Evolutionary conservation across 2,113 vertebrate species (phyloP).

Genomic region (Chrysemys picta): DNA sequence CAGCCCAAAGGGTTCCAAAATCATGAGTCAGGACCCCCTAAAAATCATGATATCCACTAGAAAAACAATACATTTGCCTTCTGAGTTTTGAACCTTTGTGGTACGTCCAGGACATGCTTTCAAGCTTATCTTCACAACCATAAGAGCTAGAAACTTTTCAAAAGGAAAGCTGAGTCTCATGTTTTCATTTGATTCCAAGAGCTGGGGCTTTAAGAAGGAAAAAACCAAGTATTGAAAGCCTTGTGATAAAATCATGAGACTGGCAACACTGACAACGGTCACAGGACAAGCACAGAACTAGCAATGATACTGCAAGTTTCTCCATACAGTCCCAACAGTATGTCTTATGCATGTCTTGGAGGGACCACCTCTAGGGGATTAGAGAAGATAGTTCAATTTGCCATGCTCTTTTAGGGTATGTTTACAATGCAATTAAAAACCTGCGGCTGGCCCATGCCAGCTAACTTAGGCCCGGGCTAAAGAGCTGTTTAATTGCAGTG

Average conservation of each 20-base stretch:
- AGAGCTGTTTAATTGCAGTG: too few relatives aligned
- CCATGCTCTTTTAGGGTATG: not conserved
- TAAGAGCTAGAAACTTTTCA: not conserved
- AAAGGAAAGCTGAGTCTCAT: not conserved
- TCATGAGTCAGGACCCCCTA: not conserved
- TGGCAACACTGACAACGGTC: not conserved
- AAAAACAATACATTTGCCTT: not conserved
- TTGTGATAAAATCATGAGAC: not conserved
- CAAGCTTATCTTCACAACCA: not conserved
- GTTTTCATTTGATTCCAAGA: not conserved
- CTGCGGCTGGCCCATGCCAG: too few relatives aligned
- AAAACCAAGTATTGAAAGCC: not conserved
- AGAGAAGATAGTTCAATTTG: not conserved
- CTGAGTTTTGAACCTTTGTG: not conserved
- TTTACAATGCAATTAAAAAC: too few relatives aligned
- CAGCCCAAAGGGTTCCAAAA: not conserved
- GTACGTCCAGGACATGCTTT: not conserved
- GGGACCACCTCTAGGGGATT: not conserved
- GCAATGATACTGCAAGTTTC: not conserved
- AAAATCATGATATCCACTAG: not conserved
- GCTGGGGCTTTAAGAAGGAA: not conserved
- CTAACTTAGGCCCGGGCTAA: too few relatives aligned
- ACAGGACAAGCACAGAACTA: accelerated
- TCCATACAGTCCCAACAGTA: not conserved
- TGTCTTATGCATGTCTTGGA: not conserved